A percentile compares a stretch with the other conserved stretches of the same genome.
phyloP scores from a whole-genome alignment of 2,113 vertebrate species.

The Salminus brasiliensis region DNA sequence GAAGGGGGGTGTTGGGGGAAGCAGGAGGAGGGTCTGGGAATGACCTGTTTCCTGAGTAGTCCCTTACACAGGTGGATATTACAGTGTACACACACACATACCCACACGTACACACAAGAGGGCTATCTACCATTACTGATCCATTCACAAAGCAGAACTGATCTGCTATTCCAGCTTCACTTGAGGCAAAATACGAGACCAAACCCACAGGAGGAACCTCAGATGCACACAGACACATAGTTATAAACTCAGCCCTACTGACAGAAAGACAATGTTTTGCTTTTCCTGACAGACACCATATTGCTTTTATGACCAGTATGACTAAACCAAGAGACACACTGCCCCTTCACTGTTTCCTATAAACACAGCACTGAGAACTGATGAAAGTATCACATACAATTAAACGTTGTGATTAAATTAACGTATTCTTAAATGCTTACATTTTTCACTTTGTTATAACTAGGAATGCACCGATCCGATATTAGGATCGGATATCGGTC shows the following conservation, averaged over 20 bases:
- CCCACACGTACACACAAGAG: slow-evolving; percentile 18
- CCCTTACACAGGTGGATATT: slow-evolving; percentile 34
- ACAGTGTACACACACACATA: background rate
- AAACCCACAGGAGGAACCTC: background rate
- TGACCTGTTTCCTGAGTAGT: slow-evolving; percentile 45
- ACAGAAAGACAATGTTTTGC: background rate
- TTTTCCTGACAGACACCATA: background rate
- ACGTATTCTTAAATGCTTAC: too few species aligned
- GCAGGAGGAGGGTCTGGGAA: slow-evolving; percentile 33
- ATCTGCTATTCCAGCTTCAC: slow-evolving; percentile 2
- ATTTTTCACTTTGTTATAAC: too few species aligned
- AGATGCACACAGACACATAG: background rate
- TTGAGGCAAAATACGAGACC: slow-evolving; percentile 3
- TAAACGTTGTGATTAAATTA: too few species aligned
- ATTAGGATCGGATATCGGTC: too few species aligned
- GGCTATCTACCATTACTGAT: slow-evolving; percentile 10
- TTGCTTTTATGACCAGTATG: background rate
- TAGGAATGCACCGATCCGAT: too few species aligned
- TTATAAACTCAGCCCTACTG: background rate
- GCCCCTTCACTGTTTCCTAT: background rate
- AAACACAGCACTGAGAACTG: background rate
- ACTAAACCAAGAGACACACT: background rate
- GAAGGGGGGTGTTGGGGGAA: too few species aligned
- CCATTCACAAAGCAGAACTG: background rate
- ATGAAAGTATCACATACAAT: background rate